These are phyloP conservation scores for Periophthalmus modestus DNA, from an alignment of 2,113 vertebrate genomes.

Conservation along the genomic window DNA sequence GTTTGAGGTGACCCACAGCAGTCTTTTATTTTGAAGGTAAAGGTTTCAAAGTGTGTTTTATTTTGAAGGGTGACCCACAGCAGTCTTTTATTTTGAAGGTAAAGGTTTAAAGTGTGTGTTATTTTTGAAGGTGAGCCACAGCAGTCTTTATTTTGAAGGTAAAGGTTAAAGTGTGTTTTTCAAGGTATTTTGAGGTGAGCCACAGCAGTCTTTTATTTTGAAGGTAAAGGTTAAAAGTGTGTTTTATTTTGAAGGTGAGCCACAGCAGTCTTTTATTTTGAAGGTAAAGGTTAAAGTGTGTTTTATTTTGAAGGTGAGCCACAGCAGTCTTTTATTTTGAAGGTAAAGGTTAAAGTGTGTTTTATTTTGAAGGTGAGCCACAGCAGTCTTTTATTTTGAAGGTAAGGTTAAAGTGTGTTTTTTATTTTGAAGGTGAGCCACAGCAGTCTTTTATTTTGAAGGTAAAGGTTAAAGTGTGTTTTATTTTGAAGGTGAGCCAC, in stretches of 20 bases:
- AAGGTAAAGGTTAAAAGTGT: too few relatives aligned
- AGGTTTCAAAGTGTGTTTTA: conserved; percentile 11
- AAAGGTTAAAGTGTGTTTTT: conserved; percentile 12
- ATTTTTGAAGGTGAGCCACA: conserved; percentile 64
- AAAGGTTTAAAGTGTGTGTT: conserved; percentile 10
- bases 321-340: conserved; percentile 76
- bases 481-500: conserved; percentile 63
- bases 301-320: conserved; percentile 56
- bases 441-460: conserved; percentile 73
- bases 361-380: conserved; percentile 62
- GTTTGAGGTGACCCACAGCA: conserved; percentile 75
- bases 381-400: conserved; percentile 73
- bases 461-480: conserved; percentile 10
- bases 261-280: conserved; percentile 77
- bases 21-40: too few relatives aligned
- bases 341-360: too few relatives aligned
- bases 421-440: conserved; percentile 62
- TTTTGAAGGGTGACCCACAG: conserved; percentile 69
- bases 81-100: too few relatives aligned
- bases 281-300: too few relatives aligned
- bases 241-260: conserved; percentile 48
- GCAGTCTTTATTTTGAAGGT: too few relatives aligned
- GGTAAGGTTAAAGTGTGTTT: too few relatives aligned
- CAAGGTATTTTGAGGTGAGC: conserved; percentile 52
- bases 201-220: conserved; percentile 77